Percentiles rank a stretch among this genome's conserved stretches.
These are phyloP conservation scores for Morelia viridis DNA, from an alignment of 2,797 vertebrate species.

Conservation along the genomic window DNA sequence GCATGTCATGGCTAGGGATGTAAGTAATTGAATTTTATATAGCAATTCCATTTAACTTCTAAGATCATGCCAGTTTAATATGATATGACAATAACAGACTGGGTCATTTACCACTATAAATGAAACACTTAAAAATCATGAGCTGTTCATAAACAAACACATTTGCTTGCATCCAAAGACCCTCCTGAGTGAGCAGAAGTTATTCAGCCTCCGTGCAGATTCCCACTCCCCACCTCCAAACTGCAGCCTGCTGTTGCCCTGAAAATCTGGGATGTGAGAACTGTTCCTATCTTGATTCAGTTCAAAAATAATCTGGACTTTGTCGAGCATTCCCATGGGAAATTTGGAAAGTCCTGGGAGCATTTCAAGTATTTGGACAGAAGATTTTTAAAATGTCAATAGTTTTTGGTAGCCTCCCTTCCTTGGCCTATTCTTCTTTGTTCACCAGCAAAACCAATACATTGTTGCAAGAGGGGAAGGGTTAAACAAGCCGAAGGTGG, in stretches of 20 bases:
- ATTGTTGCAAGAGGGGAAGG: background rate
- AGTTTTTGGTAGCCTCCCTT: background rate
- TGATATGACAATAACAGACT: constrained; percentile 22
- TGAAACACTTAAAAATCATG: background rate
- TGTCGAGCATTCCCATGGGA: background rate
- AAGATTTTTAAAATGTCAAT: background rate
- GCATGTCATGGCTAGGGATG: background rate
- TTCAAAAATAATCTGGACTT: background rate
- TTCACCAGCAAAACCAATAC: background rate
- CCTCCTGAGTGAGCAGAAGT: background rate
- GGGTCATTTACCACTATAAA: background rate
- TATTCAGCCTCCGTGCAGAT: background rate
- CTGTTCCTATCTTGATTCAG: background rate
- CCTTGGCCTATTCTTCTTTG: background rate
- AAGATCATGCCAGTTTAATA: background rate
- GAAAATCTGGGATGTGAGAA: background rate
- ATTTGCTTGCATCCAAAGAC: background rate
- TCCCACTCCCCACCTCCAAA: background rate
- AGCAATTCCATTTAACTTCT: constrained; percentile 27
- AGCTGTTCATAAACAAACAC: background rate
- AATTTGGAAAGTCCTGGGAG: background rate
- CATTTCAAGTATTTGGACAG: background rate
- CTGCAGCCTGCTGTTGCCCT: background rate
- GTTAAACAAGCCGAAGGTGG: background rate
- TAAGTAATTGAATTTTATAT: constrained; percentile 29